phyloP scores from a whole-genome alignment of 2,797 vertebrate species.

The Microcaecilia unicolor region DNA sequence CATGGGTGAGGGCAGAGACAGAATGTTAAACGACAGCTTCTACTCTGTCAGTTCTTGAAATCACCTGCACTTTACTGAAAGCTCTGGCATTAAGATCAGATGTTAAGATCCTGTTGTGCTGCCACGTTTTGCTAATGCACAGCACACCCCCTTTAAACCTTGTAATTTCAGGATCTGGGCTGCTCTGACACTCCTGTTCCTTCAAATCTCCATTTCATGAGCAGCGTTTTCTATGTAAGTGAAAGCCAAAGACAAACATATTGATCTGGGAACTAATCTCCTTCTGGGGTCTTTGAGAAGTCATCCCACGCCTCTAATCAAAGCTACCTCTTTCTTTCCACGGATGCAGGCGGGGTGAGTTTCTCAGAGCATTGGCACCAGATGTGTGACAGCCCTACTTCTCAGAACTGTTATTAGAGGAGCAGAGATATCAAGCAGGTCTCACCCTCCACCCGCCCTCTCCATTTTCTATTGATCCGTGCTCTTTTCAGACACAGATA shows the following conservation, averaged over 20 bases:
- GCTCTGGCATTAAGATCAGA: no score
- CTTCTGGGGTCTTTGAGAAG: slow-evolving; percentile 8
- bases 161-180: no score
- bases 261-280: neutral
- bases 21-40: no score
- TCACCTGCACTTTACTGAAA: no score
- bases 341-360: neutral
- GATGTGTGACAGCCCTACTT: neutral
- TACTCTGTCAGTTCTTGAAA: no score
- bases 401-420: neutral
- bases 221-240: neutral
- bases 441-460: no score
- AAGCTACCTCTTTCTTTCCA: neutral
- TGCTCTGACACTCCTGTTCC: no score
- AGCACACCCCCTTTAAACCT: no score
- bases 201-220: no score
- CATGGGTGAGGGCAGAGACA: no score
- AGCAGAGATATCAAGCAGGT: neutral
- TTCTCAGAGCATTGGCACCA: neutral
- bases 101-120: no score
- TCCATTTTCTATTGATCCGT: neutral
- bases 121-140: no score
- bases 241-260: slow-evolving; percentile 1
- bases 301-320: slow-evolving; percentile 1
- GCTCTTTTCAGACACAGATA: neutral